These are phyloP conservation scores for Rhyacophila evoluta DNA, from an alignment of 2,888 invertebrate species.

Conservation along the genomic window DNA sequence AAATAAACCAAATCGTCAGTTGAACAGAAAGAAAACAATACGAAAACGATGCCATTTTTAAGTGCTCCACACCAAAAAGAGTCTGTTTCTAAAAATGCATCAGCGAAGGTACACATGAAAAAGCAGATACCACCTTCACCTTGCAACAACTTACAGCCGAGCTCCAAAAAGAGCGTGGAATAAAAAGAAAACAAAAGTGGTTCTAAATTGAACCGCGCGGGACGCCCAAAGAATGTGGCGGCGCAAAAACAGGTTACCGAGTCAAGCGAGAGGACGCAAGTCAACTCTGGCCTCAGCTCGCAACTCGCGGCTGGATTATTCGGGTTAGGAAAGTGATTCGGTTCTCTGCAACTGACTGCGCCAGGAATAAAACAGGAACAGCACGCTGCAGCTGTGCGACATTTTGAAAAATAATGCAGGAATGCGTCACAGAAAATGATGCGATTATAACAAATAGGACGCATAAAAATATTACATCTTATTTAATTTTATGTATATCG, in stretches of 20 bases:
- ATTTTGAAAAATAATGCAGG: not conserved
- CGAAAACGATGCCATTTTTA: too few species aligned
- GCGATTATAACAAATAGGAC: not conserved
- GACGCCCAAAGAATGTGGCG: not conserved
- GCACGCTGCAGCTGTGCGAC: not conserved
- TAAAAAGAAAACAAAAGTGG: conserved; percentile 19
- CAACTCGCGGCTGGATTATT: not conserved
- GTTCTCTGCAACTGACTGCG: not conserved
- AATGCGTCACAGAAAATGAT: not conserved
- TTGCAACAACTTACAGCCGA: not conserved
- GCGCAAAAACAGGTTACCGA: conserved; percentile 21
- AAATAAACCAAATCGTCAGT: too few species aligned
- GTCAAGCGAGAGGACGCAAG: not conserved
- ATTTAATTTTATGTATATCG: too few species aligned
- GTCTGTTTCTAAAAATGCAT: not conserved
- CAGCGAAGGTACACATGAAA: not conserved
- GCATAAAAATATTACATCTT: too few species aligned
- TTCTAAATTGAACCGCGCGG: conserved; percentile 1
- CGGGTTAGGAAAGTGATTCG: conserved; percentile 8
- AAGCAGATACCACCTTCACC: not conserved
- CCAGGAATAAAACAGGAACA: not conserved
- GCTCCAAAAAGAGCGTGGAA: not conserved
- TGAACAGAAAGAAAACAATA: too few species aligned
- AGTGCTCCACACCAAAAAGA: too few species aligned
- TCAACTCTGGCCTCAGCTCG: not conserved